Base-by-base conservation (phyloP, 1,140 invertebrate genomes). In the Asobara japonica region DNA sequence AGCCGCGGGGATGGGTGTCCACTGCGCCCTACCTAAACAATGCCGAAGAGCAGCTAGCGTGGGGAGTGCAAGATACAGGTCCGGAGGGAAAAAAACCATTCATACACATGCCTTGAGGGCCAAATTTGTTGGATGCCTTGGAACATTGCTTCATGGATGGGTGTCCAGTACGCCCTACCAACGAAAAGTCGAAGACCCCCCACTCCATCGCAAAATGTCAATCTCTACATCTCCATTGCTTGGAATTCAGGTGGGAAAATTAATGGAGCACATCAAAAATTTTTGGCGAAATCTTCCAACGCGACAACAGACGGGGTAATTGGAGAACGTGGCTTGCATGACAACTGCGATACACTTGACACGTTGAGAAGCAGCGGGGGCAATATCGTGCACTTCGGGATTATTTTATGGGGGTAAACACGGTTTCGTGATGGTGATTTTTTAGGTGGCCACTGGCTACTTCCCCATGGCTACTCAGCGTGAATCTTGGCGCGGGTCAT, bases 401-500 rank as follows among this genome's bases (percentile, higher is more conserved):
- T 22, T 36, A 69, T 27, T 22, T 33, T 20, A 25, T 64, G 60
- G 18, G 61, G 41, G 25, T 30, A 65, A 20, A 45, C 38, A 60
- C 41, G 51, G 51, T 56, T 22, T 56, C 51, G 51, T 56, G 51
- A 56, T 22, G 51, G 25, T 56, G 51, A 56, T 56, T 56, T 56
- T 56, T 56, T 5, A 45, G 41, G 25, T 10, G 25, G 25, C 18
- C 18, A 56, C 45, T 16, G 45, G 51, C 13, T 27, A 56, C 51
- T 27, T 56, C 22, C 25, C 51, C 25, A 56, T 45, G 67, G 48
- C 31, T 61, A 70, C 18, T 38, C 27, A 16, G 31, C 18, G 61
- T 61, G 27, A 61, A 69, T 51, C 51, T 33, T 38, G 18, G 18
- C 64, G 20, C 61, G 62, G 74, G 74, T 75, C 74, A 75, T 73